A percentile compares a stretch with the other conserved stretches of the same genome.
These are phyloP conservation scores for Agelas oroides DNA, from an alignment of 37 sponge, comb jelly and placozoan species.

Conservation along the genomic window DNA sequence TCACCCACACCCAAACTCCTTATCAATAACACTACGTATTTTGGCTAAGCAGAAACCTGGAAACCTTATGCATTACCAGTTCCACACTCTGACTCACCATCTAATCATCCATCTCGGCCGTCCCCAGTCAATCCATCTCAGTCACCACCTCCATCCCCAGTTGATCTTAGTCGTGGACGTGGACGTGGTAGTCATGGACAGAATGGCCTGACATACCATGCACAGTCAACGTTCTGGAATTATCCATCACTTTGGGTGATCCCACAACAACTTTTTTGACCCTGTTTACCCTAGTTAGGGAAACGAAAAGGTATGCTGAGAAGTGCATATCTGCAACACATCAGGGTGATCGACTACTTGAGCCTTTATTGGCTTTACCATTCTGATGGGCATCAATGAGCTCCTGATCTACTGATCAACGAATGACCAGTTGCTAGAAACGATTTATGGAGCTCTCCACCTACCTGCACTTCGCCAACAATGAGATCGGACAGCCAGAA, in stretches of 20 bases:
- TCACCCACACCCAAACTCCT: too few relatives aligned
- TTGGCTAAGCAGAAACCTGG: too few relatives aligned
- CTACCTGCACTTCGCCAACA: constrained; percentile 30
- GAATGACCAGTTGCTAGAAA: not conserved
- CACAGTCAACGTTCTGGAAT: not conserved
- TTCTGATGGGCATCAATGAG: constrained; percentile 32
- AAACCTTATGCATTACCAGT: too few relatives aligned
- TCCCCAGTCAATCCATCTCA: too few relatives aligned
- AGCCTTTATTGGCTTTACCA: constrained; percentile 31
- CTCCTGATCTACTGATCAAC: constrained; percentile 37
- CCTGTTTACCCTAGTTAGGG: not conserved
- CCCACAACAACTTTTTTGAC: not conserved
- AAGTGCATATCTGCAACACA: not conserved
- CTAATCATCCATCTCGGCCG: too few relatives aligned
- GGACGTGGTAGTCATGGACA: not conserved
- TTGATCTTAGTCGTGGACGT: not conserved
- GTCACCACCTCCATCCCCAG: too few relatives aligned
- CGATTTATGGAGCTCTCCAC: constrained; percentile 24
- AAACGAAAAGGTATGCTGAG: constrained; percentile 25
- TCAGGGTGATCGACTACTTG: not conserved
- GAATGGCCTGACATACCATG: not conserved
- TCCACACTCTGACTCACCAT: too few relatives aligned
- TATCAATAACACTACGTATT: too few relatives aligned
- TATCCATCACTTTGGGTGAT: not conserved
- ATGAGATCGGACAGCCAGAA: constrained; percentile 14